Percentiles rank a stretch among this genome's conserved stretches.
phyloP scores from a whole-genome alignment of 2,113 vertebrate species.

The Cochlearius cochlearius region DNA sequence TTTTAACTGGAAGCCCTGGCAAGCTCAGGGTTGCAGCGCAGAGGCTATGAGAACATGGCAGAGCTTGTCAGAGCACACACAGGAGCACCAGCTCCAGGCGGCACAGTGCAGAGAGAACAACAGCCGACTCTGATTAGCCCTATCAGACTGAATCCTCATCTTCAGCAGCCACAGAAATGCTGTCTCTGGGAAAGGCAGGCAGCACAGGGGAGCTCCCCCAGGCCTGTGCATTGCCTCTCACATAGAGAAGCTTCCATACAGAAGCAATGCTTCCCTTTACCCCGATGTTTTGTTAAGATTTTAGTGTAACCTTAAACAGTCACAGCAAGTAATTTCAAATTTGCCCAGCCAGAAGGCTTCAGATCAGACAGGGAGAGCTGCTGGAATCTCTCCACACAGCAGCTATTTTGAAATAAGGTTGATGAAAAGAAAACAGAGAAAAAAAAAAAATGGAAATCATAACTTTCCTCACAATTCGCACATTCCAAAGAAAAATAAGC shows the following conservation, averaged over 20 bases:
- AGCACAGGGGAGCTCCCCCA: neutral
- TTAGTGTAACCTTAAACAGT: neutral
- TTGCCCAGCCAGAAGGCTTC: neutral
- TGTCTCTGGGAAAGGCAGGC: neutral
- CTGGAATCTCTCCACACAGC: neutral
- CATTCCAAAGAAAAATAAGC: neutral
- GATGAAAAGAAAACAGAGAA: neutral
- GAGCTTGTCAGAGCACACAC: neutral
- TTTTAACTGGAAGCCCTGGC: neutral
- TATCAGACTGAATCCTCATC: neutral
- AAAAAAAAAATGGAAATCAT: neutral
- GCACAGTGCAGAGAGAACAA: neutral
- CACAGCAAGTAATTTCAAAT: neutral
- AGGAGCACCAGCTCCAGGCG: neutral
- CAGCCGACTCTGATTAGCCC: neutral
- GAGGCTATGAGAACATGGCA: neutral
- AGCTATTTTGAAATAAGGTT: neutral
- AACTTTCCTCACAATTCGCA: neutral
- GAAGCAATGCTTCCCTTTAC: neutral
- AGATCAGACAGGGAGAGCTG: neutral
- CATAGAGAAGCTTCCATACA: neutral
- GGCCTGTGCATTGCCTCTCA: neutral
- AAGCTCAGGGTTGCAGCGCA: neutral
- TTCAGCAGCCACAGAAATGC: neutral
- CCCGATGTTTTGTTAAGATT: neutral